phyloP scores from a whole-genome alignment of 2,888 invertebrate species.

The Trachelus iudaicus region DNA sequence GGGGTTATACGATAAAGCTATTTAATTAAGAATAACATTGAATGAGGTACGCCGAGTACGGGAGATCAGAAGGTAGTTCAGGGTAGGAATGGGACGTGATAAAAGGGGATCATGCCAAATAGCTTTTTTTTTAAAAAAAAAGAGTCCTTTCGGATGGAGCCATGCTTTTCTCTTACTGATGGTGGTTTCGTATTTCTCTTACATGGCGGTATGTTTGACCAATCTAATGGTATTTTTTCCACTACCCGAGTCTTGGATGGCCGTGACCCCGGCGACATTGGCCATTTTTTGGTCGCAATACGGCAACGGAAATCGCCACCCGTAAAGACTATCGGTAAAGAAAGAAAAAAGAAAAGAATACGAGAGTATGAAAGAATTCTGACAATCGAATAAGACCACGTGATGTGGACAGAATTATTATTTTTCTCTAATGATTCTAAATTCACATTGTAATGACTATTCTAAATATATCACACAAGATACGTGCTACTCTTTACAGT shows the following conservation, averaged over 20 bases:
- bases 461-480: background rate
- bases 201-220: slow-evolving; percentile 65
- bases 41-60: background rate
- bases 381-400: background rate
- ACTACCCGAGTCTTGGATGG: slow-evolving; percentile 64
- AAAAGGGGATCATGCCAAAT: slow-evolving; percentile 54
- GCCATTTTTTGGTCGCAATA: slow-evolving; percentile 93
- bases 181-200: slow-evolving; percentile 37
- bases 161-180: slow-evolving; percentile 49
- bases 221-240: slow-evolving; percentile 66
- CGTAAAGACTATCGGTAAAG: slow-evolving; percentile 82
- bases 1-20: background rate
- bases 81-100: slow-evolving; percentile 14
- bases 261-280: slow-evolving; percentile 65
- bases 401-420: background rate
- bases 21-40: background rate
- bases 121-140: slow-evolving; percentile 19
- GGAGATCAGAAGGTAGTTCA: slow-evolving; percentile 11
- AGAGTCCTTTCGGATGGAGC: slow-evolving; percentile 42
- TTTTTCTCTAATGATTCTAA: background rate
- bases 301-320: slow-evolving; percentile 96
- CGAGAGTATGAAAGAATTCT: slow-evolving; percentile 30
- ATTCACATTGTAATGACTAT: background rate
- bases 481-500: background rate
- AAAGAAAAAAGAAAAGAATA: slow-evolving; percentile 45